These are phyloP conservation scores for Pammene fasciana DNA, from an alignment of 2,888 invertebrate species.

Conservation along the genomic window DNA sequence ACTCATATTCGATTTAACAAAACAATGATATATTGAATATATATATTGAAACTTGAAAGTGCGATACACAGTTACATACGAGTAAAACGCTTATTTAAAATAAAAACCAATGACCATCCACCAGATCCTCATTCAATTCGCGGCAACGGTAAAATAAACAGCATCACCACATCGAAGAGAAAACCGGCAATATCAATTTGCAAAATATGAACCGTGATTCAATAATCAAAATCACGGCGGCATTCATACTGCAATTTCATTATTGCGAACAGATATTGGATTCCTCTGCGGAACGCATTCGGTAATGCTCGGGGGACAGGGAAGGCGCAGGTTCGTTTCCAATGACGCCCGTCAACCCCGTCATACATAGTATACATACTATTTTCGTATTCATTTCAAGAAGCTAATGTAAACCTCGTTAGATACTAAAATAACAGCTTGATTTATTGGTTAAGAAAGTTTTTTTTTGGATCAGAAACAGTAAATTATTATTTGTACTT, in stretches of 20 bases:
- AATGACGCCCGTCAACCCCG: not conserved
- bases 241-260: conserved; percentile 77
- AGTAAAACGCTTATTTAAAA: conserved; percentile 2
- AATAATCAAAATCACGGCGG: conserved; percentile 76
- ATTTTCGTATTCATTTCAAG: too few relatives aligned
- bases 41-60: not conserved
- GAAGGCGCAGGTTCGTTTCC: conserved; percentile 32
- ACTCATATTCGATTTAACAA: too few relatives aligned
- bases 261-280: conserved; percentile 73
- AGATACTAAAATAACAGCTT: too few relatives aligned
- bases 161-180: conserved; percentile 42
- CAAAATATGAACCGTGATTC: conserved; percentile 65
- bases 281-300: conserved; percentile 67
- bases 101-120: conserved; percentile 23
- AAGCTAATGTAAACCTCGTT: too few relatives aligned
- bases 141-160: conserved; percentile 38
- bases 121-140: conserved; percentile 29
- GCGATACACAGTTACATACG: not conserved
- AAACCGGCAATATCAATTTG: conserved; percentile 54
- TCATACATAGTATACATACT: not conserved
- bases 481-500: too few relatives aligned
- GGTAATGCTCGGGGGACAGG: conserved; percentile 62
- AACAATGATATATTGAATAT: too few relatives aligned
- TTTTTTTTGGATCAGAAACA: too few relatives aligned
- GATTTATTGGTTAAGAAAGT: too few relatives aligned